Base-by-base conservation (phyloP, 2,797 vertebrate genomes). In the Eidolon dupreanum region DNA sequence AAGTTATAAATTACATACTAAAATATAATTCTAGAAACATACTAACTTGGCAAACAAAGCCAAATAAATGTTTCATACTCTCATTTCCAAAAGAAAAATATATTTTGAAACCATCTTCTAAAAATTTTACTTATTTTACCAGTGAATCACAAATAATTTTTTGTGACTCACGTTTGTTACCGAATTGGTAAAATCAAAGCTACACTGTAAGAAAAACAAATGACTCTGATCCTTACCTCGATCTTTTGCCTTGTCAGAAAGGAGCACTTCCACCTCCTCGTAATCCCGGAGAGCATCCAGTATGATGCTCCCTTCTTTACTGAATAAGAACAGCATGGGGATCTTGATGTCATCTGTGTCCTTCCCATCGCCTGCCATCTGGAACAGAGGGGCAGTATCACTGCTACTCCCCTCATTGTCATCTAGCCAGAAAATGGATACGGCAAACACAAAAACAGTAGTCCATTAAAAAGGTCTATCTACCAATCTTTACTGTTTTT, bases 401-500 rank as follows among this genome's bases (percentile, higher is more conserved):
- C 99, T 99, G 97, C 99, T 99, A 99, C 99, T 99, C 97, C 99
- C 99, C 90, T 99, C 99, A 0, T 99, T 99, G 98, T 99, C 99
- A 97, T 99, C 99, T 99, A 96, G 77, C 43, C 97, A 95, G 88
- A 36, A 89, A 92, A 95, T 3, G 53, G 59, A 70, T 0, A 96
- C 3, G 81, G 75, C 49, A 78, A 41, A 63, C n/a, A 70, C 46
- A n/a, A 89, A 81, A 46, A 43, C 15, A 28, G 8, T 36, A 0
- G 1, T 12, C 43, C 53, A 12, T 46, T 24, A 51, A 38, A 24
- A 53, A 87, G 70, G 53, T 13, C 41, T 26, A 33, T 0, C 66
- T 24, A 65, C 65, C 17, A n/a, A 6, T 3, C 33, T 36, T 41
- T 57, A 53, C n/a, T 26, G 38, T 31, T 74, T 75, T 46, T 65